These are phyloP conservation scores for Drosophila rufa DNA, from an alignment of 1,140 invertebrate species.

Conservation along the genomic window DNA sequence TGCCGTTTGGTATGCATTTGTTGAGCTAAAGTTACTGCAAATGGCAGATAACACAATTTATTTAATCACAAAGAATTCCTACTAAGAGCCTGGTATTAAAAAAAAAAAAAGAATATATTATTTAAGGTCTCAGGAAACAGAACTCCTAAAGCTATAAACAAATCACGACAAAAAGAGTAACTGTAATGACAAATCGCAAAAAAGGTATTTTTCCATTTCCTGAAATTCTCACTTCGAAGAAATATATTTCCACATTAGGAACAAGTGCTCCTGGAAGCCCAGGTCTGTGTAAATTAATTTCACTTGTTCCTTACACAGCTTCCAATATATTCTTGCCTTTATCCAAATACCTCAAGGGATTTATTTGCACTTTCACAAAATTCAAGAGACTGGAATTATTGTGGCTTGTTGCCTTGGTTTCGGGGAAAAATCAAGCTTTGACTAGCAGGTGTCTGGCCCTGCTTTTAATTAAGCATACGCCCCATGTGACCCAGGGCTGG, in stretches of 20 bases:
- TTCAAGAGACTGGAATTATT: slow-evolving; percentile 5
- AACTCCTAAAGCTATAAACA: no score
- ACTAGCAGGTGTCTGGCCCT: slow-evolving; percentile 5
- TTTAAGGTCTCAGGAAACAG: no score
- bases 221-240: background rate
- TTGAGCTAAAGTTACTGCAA: background rate
- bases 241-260: background rate
- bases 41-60: background rate
- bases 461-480: slow-evolving; percentile 43
- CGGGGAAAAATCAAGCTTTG: background rate
- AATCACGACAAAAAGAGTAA: no score
- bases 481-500: background rate
- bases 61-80: background rate
- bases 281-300: background rate
- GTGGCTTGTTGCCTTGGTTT: slow-evolving; percentile 5
- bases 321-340: background rate
- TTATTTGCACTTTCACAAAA: background rate
- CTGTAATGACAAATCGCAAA: no score
- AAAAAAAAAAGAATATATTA: no score
- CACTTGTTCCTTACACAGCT: background rate
- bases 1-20: background rate
- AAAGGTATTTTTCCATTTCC: background rate
- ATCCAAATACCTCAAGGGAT: background rate
- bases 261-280: no score
- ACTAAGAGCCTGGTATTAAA: no score